Conservation (phyloP, 2,113 vertebrate species). For the human region GRCh38 chrX:23790501-23791000, state of each 20-base stretch:
- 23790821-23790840: background rate
- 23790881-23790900: too few relatives aligned
- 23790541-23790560: constrained; percentile 37
- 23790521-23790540: background rate
- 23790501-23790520: constrained; percentile 12
- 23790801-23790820: constrained; percentile 17
- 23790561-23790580: constrained; percentile 29
- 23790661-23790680: background rate
- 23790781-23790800: background rate
- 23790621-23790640: constrained; percentile 29
- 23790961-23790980: too few relatives aligned
- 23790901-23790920: too few relatives aligned
- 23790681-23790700: background rate
- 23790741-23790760: constrained; percentile 26
- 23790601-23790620: constrained; percentile 30
- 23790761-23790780: constrained; percentile 24
- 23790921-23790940: too few relatives aligned
- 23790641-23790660: background rate
- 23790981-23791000: too few relatives aligned
- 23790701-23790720: constrained; percentile 28
- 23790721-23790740: constrained; percentile 5
- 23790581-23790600: constrained; percentile 24
- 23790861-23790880: too few relatives aligned
- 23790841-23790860: background rate
- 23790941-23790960: too few relatives aligned